Percentiles rank a stretch among this genome's conserved stretches.
Conservation (phyloP, 2,888 invertebrate species). For the Lepidochitona cinerea region DNA sequence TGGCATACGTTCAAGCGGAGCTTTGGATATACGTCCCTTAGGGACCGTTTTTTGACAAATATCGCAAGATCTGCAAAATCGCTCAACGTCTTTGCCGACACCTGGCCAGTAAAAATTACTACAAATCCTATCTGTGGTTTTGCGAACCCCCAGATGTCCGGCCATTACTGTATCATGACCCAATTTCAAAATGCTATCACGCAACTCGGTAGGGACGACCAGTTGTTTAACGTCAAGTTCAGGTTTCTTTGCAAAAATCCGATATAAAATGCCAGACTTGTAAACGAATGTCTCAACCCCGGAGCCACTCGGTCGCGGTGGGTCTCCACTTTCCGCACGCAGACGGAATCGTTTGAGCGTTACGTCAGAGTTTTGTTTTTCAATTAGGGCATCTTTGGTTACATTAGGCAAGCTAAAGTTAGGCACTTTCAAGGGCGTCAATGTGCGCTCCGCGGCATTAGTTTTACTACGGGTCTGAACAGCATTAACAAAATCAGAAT, state of each 20-base stretch:
- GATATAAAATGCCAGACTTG: no score
- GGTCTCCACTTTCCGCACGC: no score
- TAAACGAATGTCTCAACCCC: no score
- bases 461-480: background rate
- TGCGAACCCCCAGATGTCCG: background rate
- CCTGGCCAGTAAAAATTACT: slow-evolving; percentile 38
- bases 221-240: slow-evolving; percentile 17
- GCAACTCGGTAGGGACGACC: slow-evolving; percentile 17
- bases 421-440: background rate
- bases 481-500: background rate
- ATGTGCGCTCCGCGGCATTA: background rate
- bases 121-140: background rate
- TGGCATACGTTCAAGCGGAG: slow-evolving; percentile 26
- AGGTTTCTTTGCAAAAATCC: no score
- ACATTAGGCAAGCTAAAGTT: background rate
- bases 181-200: slow-evolving; percentile 16
- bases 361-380: no score
- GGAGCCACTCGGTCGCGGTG: background rate
- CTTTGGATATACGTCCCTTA: slow-evolving; percentile 27
- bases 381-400: background rate
- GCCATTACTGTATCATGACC: slow-evolving; percentile 26
- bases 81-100: slow-evolving; percentile 17
- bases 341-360: background rate
- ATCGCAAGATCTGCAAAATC: slow-evolving; percentile 36
- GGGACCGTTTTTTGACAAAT: slow-evolving; percentile 28